Conservation (phyloP, 2,113 vertebrate species). For the Gasterosteus aculeatus region DNA sequence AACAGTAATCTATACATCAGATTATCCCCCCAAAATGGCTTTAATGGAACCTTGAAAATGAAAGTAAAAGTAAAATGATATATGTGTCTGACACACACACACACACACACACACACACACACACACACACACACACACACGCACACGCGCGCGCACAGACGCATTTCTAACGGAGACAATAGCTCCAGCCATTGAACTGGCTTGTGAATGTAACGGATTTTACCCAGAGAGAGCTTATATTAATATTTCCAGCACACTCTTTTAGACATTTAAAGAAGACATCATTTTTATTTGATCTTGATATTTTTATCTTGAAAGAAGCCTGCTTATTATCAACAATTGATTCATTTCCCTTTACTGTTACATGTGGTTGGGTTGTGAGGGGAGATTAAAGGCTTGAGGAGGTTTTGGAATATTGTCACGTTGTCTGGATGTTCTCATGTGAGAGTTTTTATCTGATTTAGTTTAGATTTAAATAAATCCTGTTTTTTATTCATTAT, state of each 20-base stretch:
- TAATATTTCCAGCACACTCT: neutral
- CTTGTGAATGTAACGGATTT: neutral
- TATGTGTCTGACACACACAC: neutral
- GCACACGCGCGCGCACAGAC: neutral
- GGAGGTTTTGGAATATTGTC: neutral
- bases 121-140: neutral
- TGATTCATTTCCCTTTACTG: neutral
- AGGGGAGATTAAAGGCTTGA: neutral
- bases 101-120: conserved; percentile 1
- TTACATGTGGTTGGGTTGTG: no score
- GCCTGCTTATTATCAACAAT: neutral
- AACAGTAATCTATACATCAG: conserved; percentile 24
- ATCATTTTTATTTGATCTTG: neutral
- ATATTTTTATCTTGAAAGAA: neutral
- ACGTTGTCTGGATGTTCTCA: neutral
- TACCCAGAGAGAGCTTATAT: neutral
- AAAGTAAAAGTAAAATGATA: conserved; percentile 26
- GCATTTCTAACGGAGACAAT: neutral
- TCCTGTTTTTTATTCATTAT: neutral
- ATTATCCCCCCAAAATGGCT: conserved; percentile 29
- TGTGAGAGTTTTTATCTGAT: neutral
- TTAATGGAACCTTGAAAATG: conserved; percentile 34
- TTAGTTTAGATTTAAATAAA: neutral
- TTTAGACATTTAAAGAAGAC: neutral
- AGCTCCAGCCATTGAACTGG: neutral